Evolutionary conservation across 92 coral and sea anemone species (phyloP).

Genomic region (Phymanthus crucifer): DNA sequence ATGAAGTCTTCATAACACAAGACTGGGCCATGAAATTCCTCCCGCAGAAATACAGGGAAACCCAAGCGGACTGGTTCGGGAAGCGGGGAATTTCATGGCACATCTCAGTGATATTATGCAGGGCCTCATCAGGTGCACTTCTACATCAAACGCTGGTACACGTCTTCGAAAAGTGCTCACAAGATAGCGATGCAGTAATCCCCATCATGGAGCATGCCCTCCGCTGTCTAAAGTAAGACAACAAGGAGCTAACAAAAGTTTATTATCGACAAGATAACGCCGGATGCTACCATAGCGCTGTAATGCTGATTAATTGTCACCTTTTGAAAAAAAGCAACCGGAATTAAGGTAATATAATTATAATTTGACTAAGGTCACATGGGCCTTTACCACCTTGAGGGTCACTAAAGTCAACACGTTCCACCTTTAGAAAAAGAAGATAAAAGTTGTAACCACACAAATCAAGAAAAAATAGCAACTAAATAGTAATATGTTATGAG

Average conservation of each 20-base stretch:
- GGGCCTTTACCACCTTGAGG: no score
- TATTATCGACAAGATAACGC: background rate
- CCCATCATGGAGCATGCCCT: constrained; percentile 9
- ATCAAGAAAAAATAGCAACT: background rate
- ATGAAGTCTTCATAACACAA: constrained; percentile 1
- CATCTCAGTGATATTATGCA: background rate
- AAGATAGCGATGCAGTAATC: constrained; percentile 2
- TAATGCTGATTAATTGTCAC: background rate
- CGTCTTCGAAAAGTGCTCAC: constrained; percentile 1
- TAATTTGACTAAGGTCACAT: background rate
- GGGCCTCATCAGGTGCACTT: background rate
- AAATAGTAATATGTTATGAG: background rate
- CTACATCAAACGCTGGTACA: constrained; percentile 4
- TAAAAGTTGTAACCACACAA: no score
- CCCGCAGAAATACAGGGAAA: constrained; percentile 7
- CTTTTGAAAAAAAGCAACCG: background rate
- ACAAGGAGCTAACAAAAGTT: background rate
- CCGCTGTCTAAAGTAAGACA: background rate
- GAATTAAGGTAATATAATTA: background rate
- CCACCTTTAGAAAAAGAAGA: no score
- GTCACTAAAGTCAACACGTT: background rate
- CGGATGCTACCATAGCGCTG: background rate
- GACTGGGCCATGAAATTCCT: constrained; percentile 23
- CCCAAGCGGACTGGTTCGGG: constrained; percentile 7
- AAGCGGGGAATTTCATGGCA: constrained; percentile 7